These are phyloP conservation scores for Trididemnum clinides DNA, from an alignment of 23 tunicate genomes.

Conservation along the genomic window DNA sequence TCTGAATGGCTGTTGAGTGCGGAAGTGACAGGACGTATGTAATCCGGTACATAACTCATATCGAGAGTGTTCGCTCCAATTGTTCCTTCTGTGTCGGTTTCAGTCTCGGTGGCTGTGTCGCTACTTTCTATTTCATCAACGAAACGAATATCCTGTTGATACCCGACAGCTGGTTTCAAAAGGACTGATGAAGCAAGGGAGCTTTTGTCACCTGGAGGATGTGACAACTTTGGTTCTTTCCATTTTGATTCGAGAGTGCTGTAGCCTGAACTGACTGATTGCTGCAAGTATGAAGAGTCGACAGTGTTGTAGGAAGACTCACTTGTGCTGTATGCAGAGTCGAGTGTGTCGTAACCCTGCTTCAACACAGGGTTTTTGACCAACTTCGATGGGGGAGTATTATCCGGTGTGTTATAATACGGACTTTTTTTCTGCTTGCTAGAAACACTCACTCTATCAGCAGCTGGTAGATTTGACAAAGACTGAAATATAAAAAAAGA, in stretches of 20 bases:
- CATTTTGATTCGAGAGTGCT: constrained; percentile 11
- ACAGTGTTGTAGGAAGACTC: constrained; percentile 71
- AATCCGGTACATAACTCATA: constrained; percentile 87
- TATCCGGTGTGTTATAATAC: too few relatives aligned
- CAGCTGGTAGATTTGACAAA: not conserved
- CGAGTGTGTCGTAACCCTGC: constrained; percentile 34
- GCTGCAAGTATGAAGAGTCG: constrained; percentile 57
- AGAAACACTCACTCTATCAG: not conserved
- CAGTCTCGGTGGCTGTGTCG: constrained; percentile 53
- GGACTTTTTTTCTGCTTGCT: too few relatives aligned
- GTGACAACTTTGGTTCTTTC: not conserved
- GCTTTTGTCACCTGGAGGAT: not conserved
- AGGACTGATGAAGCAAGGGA: not conserved
- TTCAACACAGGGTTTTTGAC: not conserved
- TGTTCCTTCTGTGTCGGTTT: constrained; percentile 46
- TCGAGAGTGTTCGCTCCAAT: not conserved
- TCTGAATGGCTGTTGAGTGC: not conserved
- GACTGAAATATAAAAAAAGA: not conserved
- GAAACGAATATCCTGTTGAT: constrained; percentile 1
- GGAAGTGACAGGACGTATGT: constrained; percentile 59
- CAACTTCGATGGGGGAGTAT: too few relatives aligned
- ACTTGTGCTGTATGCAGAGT: constrained; percentile 71
- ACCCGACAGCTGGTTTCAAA: not conserved
- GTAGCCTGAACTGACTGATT: constrained; percentile 6
- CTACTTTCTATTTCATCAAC: constrained; percentile 55